phyloP scores from a whole-genome alignment of 2,888 invertebrate species.

The Ormia ochracea region DNA sequence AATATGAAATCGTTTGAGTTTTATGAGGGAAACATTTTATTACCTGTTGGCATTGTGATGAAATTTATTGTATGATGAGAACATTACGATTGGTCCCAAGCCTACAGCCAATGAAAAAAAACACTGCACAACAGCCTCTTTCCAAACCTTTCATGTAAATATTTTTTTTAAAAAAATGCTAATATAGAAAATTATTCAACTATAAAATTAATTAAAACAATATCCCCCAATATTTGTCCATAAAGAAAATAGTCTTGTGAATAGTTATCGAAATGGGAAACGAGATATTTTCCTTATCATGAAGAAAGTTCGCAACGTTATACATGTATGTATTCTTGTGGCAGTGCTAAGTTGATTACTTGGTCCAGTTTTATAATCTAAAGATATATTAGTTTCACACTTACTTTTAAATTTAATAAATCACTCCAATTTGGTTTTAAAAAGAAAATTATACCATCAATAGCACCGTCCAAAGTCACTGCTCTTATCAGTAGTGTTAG shows the following conservation, averaged over 20 bases:
- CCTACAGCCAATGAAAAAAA: conserved; percentile 87
- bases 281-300: no score
- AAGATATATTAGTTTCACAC: background rate
- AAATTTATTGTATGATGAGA: conserved; percentile 86
- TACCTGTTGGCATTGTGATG: conserved; percentile 81
- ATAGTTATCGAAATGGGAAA: no score
- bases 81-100: conserved; percentile 87
- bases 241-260: no score
- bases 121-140: conserved; percentile 87
- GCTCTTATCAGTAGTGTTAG: conserved; percentile 84
- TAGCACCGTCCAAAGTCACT: conserved; percentile 83
- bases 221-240: no score
- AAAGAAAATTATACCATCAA: conserved; percentile 86
- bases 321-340: no score
- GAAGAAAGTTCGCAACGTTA: no score
- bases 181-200: no score
- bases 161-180: no score
- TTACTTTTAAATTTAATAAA: conserved; percentile 63
- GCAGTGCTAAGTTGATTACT: no score
- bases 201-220: no score
- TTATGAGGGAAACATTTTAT: background rate
- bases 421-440: conserved; percentile 86
- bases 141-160: conserved; percentile 80
- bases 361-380: no score
- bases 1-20: background rate